Conservation (phyloP, 2,888 invertebrate species). For the Amphipyra tragopoginis region DNA sequence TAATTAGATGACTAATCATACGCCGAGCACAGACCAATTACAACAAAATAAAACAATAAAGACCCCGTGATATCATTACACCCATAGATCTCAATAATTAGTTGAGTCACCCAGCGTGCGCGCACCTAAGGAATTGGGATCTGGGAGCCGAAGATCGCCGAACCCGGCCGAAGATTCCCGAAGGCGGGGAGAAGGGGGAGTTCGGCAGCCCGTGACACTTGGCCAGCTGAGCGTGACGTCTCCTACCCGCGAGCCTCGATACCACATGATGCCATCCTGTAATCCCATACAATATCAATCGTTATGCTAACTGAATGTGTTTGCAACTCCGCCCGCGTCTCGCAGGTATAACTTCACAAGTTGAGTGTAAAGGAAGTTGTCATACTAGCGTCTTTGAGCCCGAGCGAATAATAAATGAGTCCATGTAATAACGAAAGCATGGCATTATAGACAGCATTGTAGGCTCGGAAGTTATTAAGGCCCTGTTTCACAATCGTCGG, state of each 20-base stretch:
- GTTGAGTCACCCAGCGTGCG: conserved; percentile 68
- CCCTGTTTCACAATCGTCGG: too few species aligned
- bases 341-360: conserved; percentile 7
- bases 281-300: conserved; percentile 68
- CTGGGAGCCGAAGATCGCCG: conserved; percentile 65
- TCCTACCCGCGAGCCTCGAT: conserved; percentile 72
- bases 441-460: too few species aligned
- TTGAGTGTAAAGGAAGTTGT: conserved; percentile 7
- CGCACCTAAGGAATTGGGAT: conserved; percentile 76
- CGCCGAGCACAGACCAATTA: conserved; percentile 60
- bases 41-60: conserved; percentile 67
- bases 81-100: conserved; percentile 76
- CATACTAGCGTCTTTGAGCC: not conserved
- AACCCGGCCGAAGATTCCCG: conserved; percentile 75
- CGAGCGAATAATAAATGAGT: too few species aligned
- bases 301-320: conserved; percentile 46
- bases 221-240: conserved; percentile 76
- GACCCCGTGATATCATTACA: conserved; percentile 73
- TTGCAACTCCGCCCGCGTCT: conserved; percentile 22
- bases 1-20: conserved; percentile 60
- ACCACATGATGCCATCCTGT: conserved; percentile 70
- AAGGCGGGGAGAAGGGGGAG: conserved; percentile 73
- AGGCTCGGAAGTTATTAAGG: too few species aligned
- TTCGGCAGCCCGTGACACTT: conserved; percentile 79
- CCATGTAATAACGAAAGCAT: too few species aligned